A percentile compares a stretch with the other conserved stretches of the same genome.
These are phyloP conservation scores for Drosophila elegans DNA, from an alignment of 1,140 invertebrate species.

Conservation along the genomic window DNA sequence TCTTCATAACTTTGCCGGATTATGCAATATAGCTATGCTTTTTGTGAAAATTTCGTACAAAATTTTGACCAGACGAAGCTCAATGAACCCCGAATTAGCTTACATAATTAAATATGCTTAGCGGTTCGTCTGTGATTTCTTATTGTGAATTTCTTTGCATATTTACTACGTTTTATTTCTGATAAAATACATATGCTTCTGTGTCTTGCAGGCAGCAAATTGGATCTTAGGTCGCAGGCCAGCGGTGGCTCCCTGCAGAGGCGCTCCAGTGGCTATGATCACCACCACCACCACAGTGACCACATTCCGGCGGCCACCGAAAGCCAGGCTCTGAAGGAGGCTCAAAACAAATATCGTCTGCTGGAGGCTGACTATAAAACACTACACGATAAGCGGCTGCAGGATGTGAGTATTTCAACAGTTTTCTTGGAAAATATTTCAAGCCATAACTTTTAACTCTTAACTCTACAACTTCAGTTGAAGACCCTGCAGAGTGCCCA, in stretches of 20 bases:
- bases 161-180: too few relatives aligned
- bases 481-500: constrained; percentile 91
- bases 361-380: constrained; percentile 88
- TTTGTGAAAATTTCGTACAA: constrained; percentile 15
- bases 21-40: constrained; percentile 13
- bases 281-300: constrained; percentile 81
- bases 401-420: constrained; percentile 87
- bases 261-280: constrained; percentile 38
- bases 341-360: constrained; percentile 87
- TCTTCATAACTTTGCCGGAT: constrained; percentile 24
- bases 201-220: constrained; percentile 24
- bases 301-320: constrained; percentile 86
- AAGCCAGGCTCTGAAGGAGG: constrained; percentile 87
- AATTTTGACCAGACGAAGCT: background rate
- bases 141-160: too few relatives aligned
- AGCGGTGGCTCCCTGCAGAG: constrained; percentile 25
- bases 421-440: background rate
- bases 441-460: too few relatives aligned
- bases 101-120: constrained; percentile 17
- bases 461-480: constrained; percentile 85
- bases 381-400: constrained; percentile 90
- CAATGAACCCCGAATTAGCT: constrained; percentile 24
- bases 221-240: constrained; percentile 32
- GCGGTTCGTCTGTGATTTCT: background rate
- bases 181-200: background rate